Base-by-base conservation (phyloP, 2,888 invertebrate genomes). In the Athalia circularis region DNA sequence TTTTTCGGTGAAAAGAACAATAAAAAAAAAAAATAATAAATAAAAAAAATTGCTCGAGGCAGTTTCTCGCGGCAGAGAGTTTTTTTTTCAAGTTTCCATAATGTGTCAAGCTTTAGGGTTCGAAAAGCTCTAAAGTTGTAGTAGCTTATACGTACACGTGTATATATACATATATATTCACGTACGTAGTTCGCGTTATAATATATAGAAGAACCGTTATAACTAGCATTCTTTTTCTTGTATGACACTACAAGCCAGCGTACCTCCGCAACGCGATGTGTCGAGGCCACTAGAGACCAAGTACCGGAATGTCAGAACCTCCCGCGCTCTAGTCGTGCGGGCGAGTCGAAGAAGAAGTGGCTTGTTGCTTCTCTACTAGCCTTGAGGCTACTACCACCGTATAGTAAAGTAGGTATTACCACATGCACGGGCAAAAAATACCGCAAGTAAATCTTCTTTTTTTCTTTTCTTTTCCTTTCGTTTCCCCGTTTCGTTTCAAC, bases 311-410 rank as follows among this genome's bases (percentile, higher is more conserved):
- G 75, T 62, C 64, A 75, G 29, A 29, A 57, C 62, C 62, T 75
- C 61, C 75, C 29, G 29, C 29, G 29, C 29, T 29, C 29, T 29
- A 48, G 75, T 75, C 54, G 75, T 50, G 50, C 29, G 84, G 84
- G 80, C 81, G 82, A 88, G 87, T 88, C 87, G 88, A 29, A 29
- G 29, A 29, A 29, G 86, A 83, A 84, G 86, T 87, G 87, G 88
- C 89, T 88, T 90, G 89, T 89, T 90, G 89, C 88, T 86, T 88
- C 85, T 84, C 85, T 84, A 79, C 84, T 88, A 84, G 88, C 89
- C 89, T 84, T 82, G 2, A 74, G 86, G 88, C 87, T 79, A 86
- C 70, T 80, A 45, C 54, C 7, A 52, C 50, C 54, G 5, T 4
- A 11, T 68, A 68, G 52, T 50, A 6, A 5, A 7, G 50, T 68